These are phyloP conservation scores for Thamnaconus septentrionalis DNA, from an alignment of 2,113 vertebrate species.

Conservation along the genomic window DNA sequence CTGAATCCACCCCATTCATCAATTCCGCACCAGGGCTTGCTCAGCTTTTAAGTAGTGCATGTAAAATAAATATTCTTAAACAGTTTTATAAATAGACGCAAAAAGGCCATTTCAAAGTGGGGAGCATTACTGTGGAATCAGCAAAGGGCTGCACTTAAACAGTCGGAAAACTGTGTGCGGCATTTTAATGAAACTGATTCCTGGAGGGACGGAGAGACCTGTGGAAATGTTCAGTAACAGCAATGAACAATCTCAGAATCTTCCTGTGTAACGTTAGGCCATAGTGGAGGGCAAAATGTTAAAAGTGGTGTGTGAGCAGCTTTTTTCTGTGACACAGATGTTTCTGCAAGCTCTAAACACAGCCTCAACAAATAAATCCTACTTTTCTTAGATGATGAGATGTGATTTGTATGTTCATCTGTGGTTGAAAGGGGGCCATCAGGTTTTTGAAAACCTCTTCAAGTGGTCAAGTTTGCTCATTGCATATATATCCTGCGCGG, in stretches of 20 bases:
- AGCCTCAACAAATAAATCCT: no score
- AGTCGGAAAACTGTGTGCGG: background rate
- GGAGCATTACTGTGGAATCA: constrained; percentile 3
- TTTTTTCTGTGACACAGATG: no score
- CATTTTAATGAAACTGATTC: background rate
- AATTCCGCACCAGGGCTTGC: constrained; percentile 26
- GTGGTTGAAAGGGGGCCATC: no score
- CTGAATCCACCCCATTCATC: constrained; percentile 64
- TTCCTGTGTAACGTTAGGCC: no score
- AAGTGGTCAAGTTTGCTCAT: no score
- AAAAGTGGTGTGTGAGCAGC: no score
- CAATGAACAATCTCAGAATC: background rate
- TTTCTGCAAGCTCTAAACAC: no score
- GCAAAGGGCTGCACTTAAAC: background rate
- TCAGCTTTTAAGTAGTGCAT: constrained; percentile 32
- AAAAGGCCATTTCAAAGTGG: constrained; percentile 11
- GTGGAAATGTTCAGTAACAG: background rate
- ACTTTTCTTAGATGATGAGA: no score
- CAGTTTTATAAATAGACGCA: constrained; percentile 12
- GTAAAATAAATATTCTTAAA: constrained; percentile 31
- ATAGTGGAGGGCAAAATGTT: no score
- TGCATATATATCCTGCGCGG: no score
- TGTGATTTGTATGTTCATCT: no score
- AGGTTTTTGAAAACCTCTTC: no score
- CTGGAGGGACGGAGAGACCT: constrained; percentile 3